A percentile compares a stretch with the other conserved stretches of the same genome.
phyloP scores from a whole-genome alignment of 2,797 vertebrate species.

The Coracias cyanogaster region DNA sequence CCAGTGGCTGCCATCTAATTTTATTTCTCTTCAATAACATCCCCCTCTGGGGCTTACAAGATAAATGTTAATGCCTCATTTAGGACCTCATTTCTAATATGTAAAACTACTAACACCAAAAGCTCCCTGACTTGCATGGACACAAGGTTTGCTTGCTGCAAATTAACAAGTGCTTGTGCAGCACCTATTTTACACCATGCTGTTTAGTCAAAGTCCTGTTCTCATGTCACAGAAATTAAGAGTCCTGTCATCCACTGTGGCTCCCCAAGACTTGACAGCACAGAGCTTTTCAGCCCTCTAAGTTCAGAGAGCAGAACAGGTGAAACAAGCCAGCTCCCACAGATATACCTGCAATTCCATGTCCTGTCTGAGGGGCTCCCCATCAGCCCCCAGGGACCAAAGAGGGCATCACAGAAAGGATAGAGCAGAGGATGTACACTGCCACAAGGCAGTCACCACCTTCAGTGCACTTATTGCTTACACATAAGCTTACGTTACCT shows the following conservation, averaged over 20 bases:
- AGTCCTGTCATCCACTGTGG: not conserved
- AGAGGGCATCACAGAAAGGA: too few relatives aligned
- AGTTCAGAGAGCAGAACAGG: not conserved
- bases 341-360: accelerated
- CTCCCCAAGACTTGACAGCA: not conserved
- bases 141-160: not conserved
- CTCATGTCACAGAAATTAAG: not conserved
- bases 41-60: not conserved
- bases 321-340: not conserved
- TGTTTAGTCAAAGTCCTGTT: not conserved
- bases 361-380: accelerated
- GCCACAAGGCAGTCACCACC: accelerated
- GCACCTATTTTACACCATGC: not conserved
- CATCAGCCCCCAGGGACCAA: not conserved
- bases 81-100: not conserved
- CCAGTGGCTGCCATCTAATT: not conserved
- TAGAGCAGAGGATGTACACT: not conserved
- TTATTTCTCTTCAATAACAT: constrained; percentile 19
- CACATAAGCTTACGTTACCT: accelerated
- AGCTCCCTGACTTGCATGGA: not conserved
- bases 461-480: not conserved
- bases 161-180: not conserved
- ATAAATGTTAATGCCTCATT: constrained; percentile 21
- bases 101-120: constrained; percentile 24
- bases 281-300: not conserved